These are phyloP conservation scores for Tamias sibiricus DNA, from an alignment of 2,113 vertebrate genomes.

Conservation along the genomic window DNA sequence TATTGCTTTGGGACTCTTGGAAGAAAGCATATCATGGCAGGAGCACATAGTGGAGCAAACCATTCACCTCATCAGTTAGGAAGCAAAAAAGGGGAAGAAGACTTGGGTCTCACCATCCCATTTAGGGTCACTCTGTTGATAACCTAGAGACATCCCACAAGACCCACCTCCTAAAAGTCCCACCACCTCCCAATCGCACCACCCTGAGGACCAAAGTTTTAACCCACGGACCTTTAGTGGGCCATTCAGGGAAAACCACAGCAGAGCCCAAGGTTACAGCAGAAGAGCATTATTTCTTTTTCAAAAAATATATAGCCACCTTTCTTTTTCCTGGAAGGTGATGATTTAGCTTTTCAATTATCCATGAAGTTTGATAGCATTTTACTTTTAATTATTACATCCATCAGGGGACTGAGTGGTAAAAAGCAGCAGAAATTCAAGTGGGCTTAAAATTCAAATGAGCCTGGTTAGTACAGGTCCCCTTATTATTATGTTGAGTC, in stretches of 20 bases:
- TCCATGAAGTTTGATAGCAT: not conserved
- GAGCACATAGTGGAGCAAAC: not conserved
- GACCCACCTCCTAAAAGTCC: not conserved
- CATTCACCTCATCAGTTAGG: not conserved
- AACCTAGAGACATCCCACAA: too few species aligned
- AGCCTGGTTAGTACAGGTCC: not conserved
- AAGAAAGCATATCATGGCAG: too few species aligned
- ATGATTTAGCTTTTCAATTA: conserved; percentile 12
- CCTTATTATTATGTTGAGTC: not conserved
- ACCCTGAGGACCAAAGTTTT: not conserved
- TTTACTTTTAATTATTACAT: conserved; percentile 21
- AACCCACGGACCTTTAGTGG: not conserved
- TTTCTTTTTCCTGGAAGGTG: not conserved
- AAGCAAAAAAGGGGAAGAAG: not conserved
- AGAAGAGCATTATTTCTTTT: not conserved
- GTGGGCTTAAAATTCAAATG: not conserved
- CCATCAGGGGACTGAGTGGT: not conserved
- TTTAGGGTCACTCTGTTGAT: too few species aligned
- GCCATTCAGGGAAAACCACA: not conserved
- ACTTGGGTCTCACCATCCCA: not conserved
- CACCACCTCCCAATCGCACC: too few species aligned
- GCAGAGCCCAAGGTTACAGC: not conserved
- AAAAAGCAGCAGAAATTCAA: not conserved
- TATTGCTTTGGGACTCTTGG: too few species aligned
- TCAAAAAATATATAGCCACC: not conserved